Evolutionary conservation across 2,888 invertebrate species (phyloP).

Genomic region (Euclidia mi): DNA sequence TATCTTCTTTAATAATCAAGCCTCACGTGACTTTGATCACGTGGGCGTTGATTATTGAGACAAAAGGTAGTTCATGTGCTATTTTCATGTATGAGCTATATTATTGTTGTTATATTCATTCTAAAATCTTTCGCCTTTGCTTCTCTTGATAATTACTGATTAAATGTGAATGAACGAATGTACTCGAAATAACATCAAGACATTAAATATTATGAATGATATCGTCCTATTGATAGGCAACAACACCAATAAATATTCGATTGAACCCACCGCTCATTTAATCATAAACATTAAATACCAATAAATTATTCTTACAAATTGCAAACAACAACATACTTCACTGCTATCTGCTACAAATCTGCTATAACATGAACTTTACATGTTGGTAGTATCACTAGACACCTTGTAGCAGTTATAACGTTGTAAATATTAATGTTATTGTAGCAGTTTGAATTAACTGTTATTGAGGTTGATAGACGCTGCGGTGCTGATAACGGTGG

Average conservation of each 20-base stretch:
- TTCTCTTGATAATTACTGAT: no score
- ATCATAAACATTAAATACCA: slow-evolving; percentile 1
- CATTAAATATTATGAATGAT: neutral
- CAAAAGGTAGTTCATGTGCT: no score
- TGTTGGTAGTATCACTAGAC: slow-evolving; percentile 35
- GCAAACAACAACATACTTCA: slow-evolving; percentile 10
- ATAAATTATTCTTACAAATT: slow-evolving; percentile 14
- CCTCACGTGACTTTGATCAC: no score
- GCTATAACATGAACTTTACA: slow-evolving; percentile 12
- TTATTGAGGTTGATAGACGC: slow-evolving; percentile 74
- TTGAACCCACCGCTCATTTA: neutral
- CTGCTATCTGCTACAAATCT: slow-evolving; percentile 10
- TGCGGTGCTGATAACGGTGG: slow-evolving; percentile 50
- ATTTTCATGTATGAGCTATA: no score
- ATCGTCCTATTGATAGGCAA: no score
- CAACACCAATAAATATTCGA: neutral
- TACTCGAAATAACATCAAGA: no score
- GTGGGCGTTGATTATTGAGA: no score
- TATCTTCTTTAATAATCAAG: no score
- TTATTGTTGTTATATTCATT: no score
- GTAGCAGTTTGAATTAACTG: slow-evolving; percentile 80
- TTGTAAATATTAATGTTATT: slow-evolving; percentile 82
- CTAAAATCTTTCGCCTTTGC: no score
- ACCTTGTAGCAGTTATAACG: slow-evolving; percentile 75
- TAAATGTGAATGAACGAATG: no score